Evolutionary conservation across 2,113 vertebrate species (phyloP).

Genomic region (Numenius arquata): DNA sequence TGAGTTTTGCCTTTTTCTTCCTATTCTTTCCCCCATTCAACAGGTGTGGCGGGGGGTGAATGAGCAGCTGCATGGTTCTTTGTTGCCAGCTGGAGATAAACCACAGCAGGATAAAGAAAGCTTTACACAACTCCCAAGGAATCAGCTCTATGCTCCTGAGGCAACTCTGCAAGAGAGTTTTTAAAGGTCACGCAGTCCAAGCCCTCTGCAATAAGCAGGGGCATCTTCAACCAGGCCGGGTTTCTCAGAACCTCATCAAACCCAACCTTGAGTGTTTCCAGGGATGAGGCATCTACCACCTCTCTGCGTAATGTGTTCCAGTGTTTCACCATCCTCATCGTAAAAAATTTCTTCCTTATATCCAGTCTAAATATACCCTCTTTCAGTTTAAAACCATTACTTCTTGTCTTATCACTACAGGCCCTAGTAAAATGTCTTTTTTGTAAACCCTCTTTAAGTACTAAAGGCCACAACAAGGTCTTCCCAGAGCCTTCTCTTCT

Average conservation of each 20-base stretch:
- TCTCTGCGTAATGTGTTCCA: neutral
- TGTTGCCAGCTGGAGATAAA: neutral
- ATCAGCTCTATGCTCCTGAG: neutral
- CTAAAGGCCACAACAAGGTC: neutral
- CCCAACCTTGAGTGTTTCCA: neutral
- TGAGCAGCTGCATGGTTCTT: neutral
- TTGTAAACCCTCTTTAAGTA: neutral
- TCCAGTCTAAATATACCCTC: neutral
- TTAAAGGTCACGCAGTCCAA: neutral
- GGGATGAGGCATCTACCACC: neutral
- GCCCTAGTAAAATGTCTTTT: neutral
- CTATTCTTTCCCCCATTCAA: neutral
- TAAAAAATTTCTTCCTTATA: neutral
- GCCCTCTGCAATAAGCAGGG: neutral
- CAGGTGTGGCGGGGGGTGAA: neutral
- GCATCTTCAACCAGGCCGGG: neutral
- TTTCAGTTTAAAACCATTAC: neutral
- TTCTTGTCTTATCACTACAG: neutral
- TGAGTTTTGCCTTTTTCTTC: neutral
- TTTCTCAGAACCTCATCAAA: neutral
- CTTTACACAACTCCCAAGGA: neutral
- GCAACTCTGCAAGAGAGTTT: neutral
- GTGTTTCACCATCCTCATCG: neutral
- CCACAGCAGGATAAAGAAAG: neutral
- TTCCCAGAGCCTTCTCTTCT: neutral